phyloP scores from a whole-genome alignment of 2,888 invertebrate genomes.

The Nudaria mundana region DNA sequence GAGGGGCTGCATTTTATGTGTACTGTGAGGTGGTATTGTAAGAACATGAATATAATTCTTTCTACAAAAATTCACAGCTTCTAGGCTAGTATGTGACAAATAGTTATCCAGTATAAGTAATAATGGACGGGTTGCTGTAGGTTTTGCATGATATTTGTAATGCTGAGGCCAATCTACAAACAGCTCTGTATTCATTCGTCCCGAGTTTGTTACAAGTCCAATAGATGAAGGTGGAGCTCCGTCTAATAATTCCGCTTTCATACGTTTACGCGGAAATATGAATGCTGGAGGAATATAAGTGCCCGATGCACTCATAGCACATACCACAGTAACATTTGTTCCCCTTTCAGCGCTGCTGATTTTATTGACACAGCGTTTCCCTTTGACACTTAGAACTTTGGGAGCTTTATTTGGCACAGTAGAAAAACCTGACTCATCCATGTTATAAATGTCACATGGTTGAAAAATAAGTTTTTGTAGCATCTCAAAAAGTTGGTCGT shows the following conservation, averaged over 20 bases:
- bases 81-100: conserved; percentile 17
- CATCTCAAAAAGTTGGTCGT: not conserved
- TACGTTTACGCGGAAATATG: conserved; percentile 29
- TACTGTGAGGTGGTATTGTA: conserved; percentile 19
- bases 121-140: conserved; percentile 28
- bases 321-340: conserved; percentile 27
- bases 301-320: conserved; percentile 34
- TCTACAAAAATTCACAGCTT: conserved; percentile 12
- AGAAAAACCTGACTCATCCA: conserved; percentile 7
- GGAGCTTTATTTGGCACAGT: conserved; percentile 34
- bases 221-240: conserved; percentile 32
- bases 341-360: conserved; percentile 28
- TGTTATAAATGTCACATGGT: conserved; percentile 15
- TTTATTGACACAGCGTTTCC: conserved; percentile 31
- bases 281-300: conserved; percentile 37
- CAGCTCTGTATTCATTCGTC: conserved; percentile 34
- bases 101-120: conserved; percentile 34
- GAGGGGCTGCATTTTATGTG: conserved; percentile 22
- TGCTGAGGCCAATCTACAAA: conserved; percentile 33
- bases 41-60: conserved; percentile 19
- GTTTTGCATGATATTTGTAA: conserved; percentile 28
- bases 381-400: conserved; percentile 28
- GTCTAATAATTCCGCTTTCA: conserved; percentile 25
- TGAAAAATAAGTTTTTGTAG: not conserved
- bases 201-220: conserved; percentile 28